Evolutionary conservation across 1,140 invertebrate species (phyloP).

Genomic region (Helicoverpa armigera): DNA sequence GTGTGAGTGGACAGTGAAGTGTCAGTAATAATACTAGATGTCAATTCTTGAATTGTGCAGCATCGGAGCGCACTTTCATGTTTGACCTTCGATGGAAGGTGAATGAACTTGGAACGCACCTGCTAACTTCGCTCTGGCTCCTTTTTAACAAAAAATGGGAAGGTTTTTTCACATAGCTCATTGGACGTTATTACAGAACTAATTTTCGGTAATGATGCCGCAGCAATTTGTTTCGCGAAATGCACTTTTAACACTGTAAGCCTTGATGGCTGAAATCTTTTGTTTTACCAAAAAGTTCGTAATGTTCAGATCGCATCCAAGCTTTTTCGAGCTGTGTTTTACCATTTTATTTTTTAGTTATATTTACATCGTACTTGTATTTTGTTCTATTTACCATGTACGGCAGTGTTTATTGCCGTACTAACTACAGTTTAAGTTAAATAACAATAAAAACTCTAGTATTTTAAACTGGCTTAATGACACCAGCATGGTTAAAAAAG

Average conservation of each 20-base stretch:
- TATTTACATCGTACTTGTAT: no score
- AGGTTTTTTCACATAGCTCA: constrained; percentile 48
- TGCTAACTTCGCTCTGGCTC: constrained; percentile 39
- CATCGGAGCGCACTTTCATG: constrained; percentile 42
- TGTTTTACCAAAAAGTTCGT: background rate
- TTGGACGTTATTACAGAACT: constrained; percentile 43
- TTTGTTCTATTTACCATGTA: no score
- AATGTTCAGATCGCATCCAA: no score
- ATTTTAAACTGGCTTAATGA: no score
- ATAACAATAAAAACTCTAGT: no score
- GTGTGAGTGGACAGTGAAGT: constrained; percentile 3
- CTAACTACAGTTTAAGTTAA: background rate
- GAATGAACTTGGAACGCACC: constrained; percentile 50
- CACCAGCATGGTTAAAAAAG: background rate
- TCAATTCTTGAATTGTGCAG: constrained; percentile 45
- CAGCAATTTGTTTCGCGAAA: constrained; percentile 35
- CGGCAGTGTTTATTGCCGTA: no score
- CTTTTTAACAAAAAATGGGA: constrained; percentile 42
- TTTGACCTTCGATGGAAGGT: constrained; percentile 50
- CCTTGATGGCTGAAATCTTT: background rate
- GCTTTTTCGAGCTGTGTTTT: no score
- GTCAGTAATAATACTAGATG: constrained; percentile 31
- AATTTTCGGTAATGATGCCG: constrained; percentile 50
- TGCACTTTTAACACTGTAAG: constrained; percentile 11
- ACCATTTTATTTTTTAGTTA: no score